Conservation (phyloP, 1,140 invertebrate species). For the Aradophagus sp. region DNA sequence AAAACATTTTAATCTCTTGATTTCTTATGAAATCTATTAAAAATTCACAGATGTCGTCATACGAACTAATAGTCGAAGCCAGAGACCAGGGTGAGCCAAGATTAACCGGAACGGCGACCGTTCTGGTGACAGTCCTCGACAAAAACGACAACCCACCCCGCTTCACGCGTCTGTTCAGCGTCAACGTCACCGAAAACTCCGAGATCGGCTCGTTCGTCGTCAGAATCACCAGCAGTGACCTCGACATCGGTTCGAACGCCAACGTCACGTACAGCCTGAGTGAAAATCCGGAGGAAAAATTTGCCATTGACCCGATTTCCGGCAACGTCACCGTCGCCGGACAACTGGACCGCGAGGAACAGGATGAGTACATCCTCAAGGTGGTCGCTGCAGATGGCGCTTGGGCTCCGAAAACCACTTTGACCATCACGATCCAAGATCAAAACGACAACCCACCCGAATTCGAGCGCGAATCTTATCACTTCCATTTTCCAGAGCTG, state of each 20-base stretch:
- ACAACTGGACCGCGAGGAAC: slow-evolving; percentile 88
- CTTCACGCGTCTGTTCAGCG: slow-evolving; percentile 93
- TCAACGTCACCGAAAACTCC: slow-evolving; percentile 96
- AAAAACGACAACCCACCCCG: slow-evolving; percentile 96
- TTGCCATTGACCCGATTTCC: slow-evolving; percentile 88
- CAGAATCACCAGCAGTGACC: slow-evolving; percentile 91
- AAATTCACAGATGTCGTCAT: slow-evolving; percentile 82
- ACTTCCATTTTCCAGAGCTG: slow-evolving; percentile 92
- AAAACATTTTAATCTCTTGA: not conserved
- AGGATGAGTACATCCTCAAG: slow-evolving; percentile 93
- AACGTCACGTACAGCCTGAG: slow-evolving; percentile 92
- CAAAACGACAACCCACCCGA: slow-evolving; percentile 95
- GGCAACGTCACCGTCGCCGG: slow-evolving; percentile 94
- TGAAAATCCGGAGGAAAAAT: slow-evolving; percentile 91
- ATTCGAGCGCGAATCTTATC: slow-evolving; percentile 90
- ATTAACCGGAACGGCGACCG: slow-evolving; percentile 78
- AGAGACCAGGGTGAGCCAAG: slow-evolving; percentile 89
- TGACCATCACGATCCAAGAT: slow-evolving; percentile 95
- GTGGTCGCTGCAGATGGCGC: slow-evolving; percentile 91
- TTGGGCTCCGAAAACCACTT: slow-evolving; percentile 89
- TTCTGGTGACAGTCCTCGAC: slow-evolving; percentile 86
- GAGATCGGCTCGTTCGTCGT: slow-evolving; percentile 95
- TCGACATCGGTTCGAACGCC: slow-evolving; percentile 90
- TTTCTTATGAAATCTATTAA: no score
- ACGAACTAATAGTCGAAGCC: slow-evolving; percentile 90